Evolutionary conservation across 2,797 vertebrate species (phyloP), one percentile per base, ranked within the genome.

Genomic region (Halcyon chelicuti): DNA sequence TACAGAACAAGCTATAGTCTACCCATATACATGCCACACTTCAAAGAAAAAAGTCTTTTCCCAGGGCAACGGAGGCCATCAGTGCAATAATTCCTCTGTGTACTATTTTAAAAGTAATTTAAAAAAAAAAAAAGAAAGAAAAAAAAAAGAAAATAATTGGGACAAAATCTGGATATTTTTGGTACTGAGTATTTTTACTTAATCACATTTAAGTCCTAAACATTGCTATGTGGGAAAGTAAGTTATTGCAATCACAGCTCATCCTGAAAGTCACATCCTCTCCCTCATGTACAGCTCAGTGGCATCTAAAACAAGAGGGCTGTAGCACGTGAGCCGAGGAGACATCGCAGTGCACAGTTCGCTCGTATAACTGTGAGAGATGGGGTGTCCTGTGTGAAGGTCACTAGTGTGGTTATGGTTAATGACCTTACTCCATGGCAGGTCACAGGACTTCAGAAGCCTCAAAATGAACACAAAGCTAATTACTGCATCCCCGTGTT

Each of bases 401-500:
- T 97, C 97, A 97, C 96, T 89, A 98, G 93, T 95, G 96, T 97
- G 98, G 98, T 97, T 98, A 97, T 97, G 98, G 98, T 98, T 98
- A 98, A 98, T 96, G 98, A 98, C 98, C 98, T 98, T 97, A 97
- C 89, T 95, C 94, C 97, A 97, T 97, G 97, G 98, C 98, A 98
- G 98, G 98, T 97, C 97, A 98, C 96, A 96, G 93, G 98, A 97
- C 97, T 98, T 97, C 97, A 96, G 95, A 96, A 97, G 98, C 98
- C 97, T 97, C 96, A 98, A 98, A 98, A 98, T 98, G 98, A 98
- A 98, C 98, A 98, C 86, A 84, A 96, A 97, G 97, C 98, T 99
- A 99, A 99, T 99, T 99, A 99, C 97, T 94, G 96, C 97, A 97
- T 97, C 96, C 94, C 98, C 88, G 81, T 99, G 99, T 99, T 99